Evolutionary conservation across 2,797 vertebrate species (phyloP), one percentile per base, ranked within the genome.

Genomic region (Catostomus latipinnis): DNA sequence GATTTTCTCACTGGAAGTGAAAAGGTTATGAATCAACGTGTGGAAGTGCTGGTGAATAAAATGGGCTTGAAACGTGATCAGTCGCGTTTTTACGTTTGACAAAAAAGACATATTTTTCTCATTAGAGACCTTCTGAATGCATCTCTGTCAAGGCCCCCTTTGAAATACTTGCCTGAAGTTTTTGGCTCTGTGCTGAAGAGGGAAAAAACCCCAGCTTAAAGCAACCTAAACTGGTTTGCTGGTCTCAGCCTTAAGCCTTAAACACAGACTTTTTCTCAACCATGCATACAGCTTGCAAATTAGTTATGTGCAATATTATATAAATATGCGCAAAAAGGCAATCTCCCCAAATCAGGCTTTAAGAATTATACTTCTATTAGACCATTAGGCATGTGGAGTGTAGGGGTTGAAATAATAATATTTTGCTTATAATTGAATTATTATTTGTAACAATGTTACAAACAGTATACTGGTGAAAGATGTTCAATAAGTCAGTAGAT

Each of bases 91-190:
- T 76, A 80, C 75, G 74, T 82, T 74, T 76, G 50, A 84, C 82
- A 81, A 82, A 84, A 74, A 70, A 67, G 80, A 78, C 84, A 87
- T 71, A 67, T 84, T 88, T 85, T 88, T 80, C 81, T 88, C 85
- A 86, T 88, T 86, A 87, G 67, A 63, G 66, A 43, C 65, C 62
- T 22, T 45, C 56, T 77, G 57, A 82, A 84, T 76, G 50, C 3
- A 61, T 72, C 75, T 69, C 60, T 46, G 75, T 66, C 54, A 58
- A 80, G 73, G 78, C 74, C 67, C 67, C 57, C 53, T 71, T 52
- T 72, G 69, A 76, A 76, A 76, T 58, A 58, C 11, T 70, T 13
- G 22, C 14, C 69, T 71, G 48, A 61, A 69, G 34, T 34, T 3
- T 13, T 71, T 12, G 6, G 1, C 34, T 34, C 34, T 34, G 34